Evolutionary conservation across 1,140 invertebrate species (phyloP), one percentile per base, ranked within the genome.

Genomic region (Drosophila arizonae): DNA sequence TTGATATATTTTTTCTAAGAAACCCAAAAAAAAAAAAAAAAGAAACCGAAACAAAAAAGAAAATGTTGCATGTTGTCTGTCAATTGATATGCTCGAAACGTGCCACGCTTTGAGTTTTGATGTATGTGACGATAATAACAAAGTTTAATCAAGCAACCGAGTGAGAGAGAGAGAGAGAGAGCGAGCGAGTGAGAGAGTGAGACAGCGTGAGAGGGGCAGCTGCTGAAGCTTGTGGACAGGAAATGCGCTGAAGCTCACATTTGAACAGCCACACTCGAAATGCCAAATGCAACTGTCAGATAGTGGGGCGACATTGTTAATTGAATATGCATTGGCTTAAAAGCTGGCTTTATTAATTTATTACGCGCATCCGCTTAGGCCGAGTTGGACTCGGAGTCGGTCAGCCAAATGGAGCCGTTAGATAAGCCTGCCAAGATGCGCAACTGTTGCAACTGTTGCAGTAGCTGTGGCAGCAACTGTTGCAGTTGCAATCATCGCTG

Each of bases 331-430:
- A 80, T 87, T 82, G 88, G 79, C 68, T 78, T 87, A 80, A 87
- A 80, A 78, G 87, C 72, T 77, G 87, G 74, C 81, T 86, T 82
- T 87, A 90, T 90, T 90, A 87, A 90, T 90, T 90, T 90, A 90
- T 90, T 90, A 90, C 87, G 87, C 87, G 76, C 87, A 90, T 90
- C 87, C 87, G 87, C 87, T 90, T 82, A 82, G 43, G 2, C 43
- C 21, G 21, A 2, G 3, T 24, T 24, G 21, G 21, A 24, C 21
- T 45, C 10, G 11, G 36, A 72, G 36, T 72, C 58, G 51, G 46
- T 61, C 52, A 55, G 55, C 62, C 82, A 88, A 87, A 82, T 88
- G 78, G 81, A 86, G 81, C 65, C 79, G 78, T 82, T 82, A 86
- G 82, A 86, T 87, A 86, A 86, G 81, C 68, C 66, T 62, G 71